Evolutionary conservation across 2,888 invertebrate species (phyloP).

Genomic region (Mesorhabditis sp.): DNA sequence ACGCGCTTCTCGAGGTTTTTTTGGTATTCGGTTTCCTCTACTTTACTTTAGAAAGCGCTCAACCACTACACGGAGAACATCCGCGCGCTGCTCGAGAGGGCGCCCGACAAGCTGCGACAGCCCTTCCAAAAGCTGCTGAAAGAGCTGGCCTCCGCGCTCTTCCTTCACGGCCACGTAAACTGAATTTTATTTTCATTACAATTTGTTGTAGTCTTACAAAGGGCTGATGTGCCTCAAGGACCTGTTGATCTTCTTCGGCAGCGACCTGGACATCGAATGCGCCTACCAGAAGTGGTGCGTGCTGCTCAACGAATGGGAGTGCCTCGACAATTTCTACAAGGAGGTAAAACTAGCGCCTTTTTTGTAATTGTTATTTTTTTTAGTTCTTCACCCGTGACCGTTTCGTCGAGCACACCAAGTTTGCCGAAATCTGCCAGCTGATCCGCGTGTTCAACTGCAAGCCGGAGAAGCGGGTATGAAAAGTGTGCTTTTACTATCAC

Average conservation of each 20-base stretch:
- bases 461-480: neutral
- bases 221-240: neutral
- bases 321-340: neutral
- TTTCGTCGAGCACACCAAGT: neutral
- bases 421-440: slow-evolving; percentile 1
- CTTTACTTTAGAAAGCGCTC: neutral
- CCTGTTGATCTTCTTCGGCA: neutral
- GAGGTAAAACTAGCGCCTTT: too few species aligned
- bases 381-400: neutral
- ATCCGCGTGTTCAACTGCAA: neutral
- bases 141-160: neutral
- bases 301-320: neutral
- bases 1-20: neutral
- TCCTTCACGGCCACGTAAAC: neutral
- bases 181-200: neutral
- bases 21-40: neutral
- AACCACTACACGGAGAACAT: neutral
- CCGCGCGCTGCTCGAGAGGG: neutral
- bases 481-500: neutral
- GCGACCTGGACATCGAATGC: neutral
- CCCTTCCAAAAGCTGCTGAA: neutral
- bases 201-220: neutral
- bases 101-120: neutral
- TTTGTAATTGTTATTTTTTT: neutral
- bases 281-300: slow-evolving; percentile 6